Base-by-base conservation (phyloP, 2,797 vertebrate species). In the Silurus aristotelis region DNA sequence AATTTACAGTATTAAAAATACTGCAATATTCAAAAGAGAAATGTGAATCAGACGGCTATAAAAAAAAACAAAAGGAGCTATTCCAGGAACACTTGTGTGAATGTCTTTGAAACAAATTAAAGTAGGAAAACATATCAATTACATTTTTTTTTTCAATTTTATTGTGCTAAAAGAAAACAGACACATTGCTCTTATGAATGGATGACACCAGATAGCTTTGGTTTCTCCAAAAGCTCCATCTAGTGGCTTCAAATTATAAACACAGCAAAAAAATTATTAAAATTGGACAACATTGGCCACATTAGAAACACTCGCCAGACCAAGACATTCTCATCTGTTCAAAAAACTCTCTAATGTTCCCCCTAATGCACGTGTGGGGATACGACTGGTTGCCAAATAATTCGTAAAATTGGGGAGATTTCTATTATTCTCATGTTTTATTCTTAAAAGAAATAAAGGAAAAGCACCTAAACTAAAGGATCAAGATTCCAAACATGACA, bases 1-100 rank as follows among this genome's bases (percentile, higher is more conserved):
- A 93, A 93, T 94, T 94, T 91, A 92, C 89, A 91, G 87, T 93
- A 93, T 92, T 93, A 93, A 91, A 90, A 93, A 94, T 82, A 93
- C 91, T 90, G 87, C 89, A 67, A 75, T 27, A 56, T 80, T 73
- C 14, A 48, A 31, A 60, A 72, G 48, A 73, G 13, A 83, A 61
- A 61, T 14, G 27, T 77, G 58, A 52, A n/a, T 80, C 58, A 80
- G 61, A 22, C 46, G 48, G 48, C 48, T 52, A 52, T 13, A 61
- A 67, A 78, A 68, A 58, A 31, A 48, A 19, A 19, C 25, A 20
- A 83, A 66, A 58, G 83, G 60, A 80, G 60, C 43, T 25, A 55
- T 77, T 68, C 48, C 48, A 81, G 46, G 22, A 25, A 22, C 46
- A 56, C 46, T 81, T 63, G 46, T 17, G 22, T 64, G 19, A 72